Base-by-base conservation (phyloP, 2,797 vertebrate species). In the Psittacula echo region DNA sequence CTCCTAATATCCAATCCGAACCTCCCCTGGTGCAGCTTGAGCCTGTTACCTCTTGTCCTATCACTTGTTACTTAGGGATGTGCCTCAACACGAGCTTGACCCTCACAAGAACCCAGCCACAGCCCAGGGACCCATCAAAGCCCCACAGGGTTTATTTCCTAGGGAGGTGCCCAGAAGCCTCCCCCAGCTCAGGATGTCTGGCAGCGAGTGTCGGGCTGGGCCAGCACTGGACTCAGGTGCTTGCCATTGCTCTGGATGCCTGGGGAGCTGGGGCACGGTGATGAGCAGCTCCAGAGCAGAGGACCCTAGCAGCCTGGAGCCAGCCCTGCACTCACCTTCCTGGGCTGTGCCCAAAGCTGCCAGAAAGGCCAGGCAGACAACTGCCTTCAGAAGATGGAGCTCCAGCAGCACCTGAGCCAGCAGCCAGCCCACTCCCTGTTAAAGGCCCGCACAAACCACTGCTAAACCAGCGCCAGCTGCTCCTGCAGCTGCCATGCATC, bases 161-260 rank as follows among this genome's bases (percentile, higher is more conserved):
- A 6, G 24, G 20, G 39, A 9, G 7, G 22, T 34, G 37, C 9
- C 39, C 39, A 22, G 54, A 54, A 53, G 29, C 26, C 42, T 39
- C 58, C 53, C 65, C 60, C 6, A 5, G 26, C 24, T 32, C 22
- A 0, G 19, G 32, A 3, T 3, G 37, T 15, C 23, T 29, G 15
- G 4, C 5, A 11, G 24, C 0, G 12, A 23, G 71, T 0, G 7
- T 47, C 7, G 0, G 34, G 5, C 41, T 8, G 21, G 7, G 71
- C 6, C 24, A 14, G 62, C 5, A 2, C 26, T 7, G 3, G 6
- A 1, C 37, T 19, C 21, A 2, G 42, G n/a, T 5, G 7, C 67
- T 47, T 13, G 8, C 41, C 2, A 72, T 27, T 32, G 68, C 30
- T 42, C 20, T 11, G 7, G 51, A 13, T 11, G 41, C 30, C 0